Base-by-base conservation (phyloP, 2,797 vertebrate genomes). In the Champsocephalus esox region DNA sequence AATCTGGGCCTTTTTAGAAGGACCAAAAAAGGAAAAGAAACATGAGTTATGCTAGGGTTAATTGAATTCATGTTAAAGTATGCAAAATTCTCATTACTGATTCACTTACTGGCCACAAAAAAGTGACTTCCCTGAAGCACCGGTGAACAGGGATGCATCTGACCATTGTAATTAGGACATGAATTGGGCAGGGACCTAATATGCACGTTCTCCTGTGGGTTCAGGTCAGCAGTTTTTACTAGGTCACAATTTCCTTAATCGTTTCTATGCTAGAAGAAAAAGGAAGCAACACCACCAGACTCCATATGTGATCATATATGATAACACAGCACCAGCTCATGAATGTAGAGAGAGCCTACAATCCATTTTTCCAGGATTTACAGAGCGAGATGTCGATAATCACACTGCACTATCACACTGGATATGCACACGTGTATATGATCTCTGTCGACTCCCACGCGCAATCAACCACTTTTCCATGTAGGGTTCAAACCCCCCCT, bases 151-250 rank as follows among this genome's bases (percentile, higher is more conserved):
- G 57, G 70, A 34, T 41, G 41, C 54, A 88, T 68, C 77, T 74
- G 76, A 78, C 77, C 75, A 46, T 83, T 75, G 80, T 89, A 93
- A 92, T 90, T 87, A 92, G 87, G 90, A 62, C 85, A 78, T 60
- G 79, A 79, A 85, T 77, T 83, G 81, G 73, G 55, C 65, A 79
- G 88, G 83, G 86, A 89, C 56, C 73, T 76, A 66, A 77, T 34
- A 44, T 70, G 73, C 48, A 77, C 24, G 28, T 77, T 79, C 79
- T 62, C 81, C 66, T 5, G 12, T 77, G 84, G 84, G 77, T 72
- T 81, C 58, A 45, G 84, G 89, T 93, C 90, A 93, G 91, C 90
- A 84, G 73, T 91, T 92, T 91, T 91, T 88, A 91, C 73, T 87
- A 86, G 89, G 90, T 88, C 88, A 87, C 84, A 73, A 66, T 61